These are phyloP conservation scores for Prietella phreatophila DNA, from an alignment of 2,113 vertebrate genomes.

Conservation along the genomic window DNA sequence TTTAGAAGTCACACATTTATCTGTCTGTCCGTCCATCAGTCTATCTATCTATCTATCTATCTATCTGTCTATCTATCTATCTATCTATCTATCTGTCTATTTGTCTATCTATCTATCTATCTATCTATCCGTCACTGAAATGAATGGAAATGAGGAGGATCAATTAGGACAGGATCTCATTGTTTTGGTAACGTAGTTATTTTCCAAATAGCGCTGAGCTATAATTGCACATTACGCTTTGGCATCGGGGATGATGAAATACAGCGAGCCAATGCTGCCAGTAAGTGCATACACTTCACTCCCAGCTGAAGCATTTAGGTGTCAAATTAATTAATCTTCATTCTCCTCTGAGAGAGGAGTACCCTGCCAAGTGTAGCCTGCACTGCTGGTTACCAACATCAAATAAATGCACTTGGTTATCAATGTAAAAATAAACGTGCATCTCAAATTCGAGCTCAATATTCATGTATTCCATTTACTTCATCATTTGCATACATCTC, in stretches of 20 bases:
- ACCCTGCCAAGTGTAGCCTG: conserved; percentile 21
- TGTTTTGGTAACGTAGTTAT: conserved; percentile 5
- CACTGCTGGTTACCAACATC: not conserved
- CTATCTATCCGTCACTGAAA: conserved; percentile 20
- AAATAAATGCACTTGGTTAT: conserved; percentile 15
- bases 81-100: not conserved
- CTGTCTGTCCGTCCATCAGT: not conserved
- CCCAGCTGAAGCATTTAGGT: conserved; percentile 43
- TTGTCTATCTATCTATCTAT: not conserved
- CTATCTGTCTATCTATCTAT: no score
- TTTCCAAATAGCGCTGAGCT: conserved; percentile 27
- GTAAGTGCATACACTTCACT: conserved; percentile 37
- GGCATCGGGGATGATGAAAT: conserved; percentile 42
- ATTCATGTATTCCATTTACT: conserved; percentile 20
- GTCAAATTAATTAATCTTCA: conserved; percentile 46
- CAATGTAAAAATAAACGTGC: not conserved
- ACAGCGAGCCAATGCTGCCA: conserved; percentile 33
- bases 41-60: not conserved
- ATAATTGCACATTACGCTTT: conserved; percentile 38
- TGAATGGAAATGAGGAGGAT: conserved; percentile 29
- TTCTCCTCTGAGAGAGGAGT: conserved; percentile 25
- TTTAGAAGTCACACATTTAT: conserved; percentile 34
- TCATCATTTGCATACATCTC: conserved; percentile 31
- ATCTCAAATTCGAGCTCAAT: conserved; percentile 4
- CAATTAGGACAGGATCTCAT: conserved; percentile 33